Evolutionary conservation across 2,797 vertebrate genomes (phyloP), one percentile per base, ranked within the genome.

Genomic region (Phataginus tetradactyla): DNA sequence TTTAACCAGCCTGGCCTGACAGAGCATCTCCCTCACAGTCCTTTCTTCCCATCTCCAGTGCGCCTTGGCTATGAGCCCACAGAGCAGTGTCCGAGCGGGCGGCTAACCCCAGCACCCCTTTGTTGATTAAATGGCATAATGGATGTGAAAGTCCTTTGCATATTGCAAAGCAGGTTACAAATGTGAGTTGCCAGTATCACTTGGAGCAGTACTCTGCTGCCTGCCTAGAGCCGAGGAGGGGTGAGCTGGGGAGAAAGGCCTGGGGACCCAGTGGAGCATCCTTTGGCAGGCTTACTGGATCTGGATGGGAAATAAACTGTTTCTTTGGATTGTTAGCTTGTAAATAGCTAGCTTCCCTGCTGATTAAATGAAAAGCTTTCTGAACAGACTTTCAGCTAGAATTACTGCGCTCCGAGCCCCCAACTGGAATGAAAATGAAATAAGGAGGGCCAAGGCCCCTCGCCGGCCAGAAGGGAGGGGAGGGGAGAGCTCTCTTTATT

Each of bases 281-380:
- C 42, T 55, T 18, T 27, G 63, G 74, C 57, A 61, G 57, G 49
- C 63, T 55, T 63, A 27, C 0, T 61, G 57, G 64, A 69, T 74
- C 69, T 55, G 34, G 17, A 17, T 68, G 55, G 51, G 63, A 90
- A 84, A 92, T 59, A 68, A 69, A 86, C 6, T 15, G 18, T 79
- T 88, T 75, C 64, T 80, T 25, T 71, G 71, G 71, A 53, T 71
- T 45, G 23, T 57, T 92, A 53, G 71, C 23, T 53, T 69, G 18
- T 64, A 90, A 63, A 94, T 75, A 87, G 86, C 64, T 37, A 57
- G 45, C 11, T 23, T 83, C 74, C 64, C 64, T 63, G 25, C 92
- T 91, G 92, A 64, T 75, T 45, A 95, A 69, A 87, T 68, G 77
- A 79, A 79, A 17, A 79, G 49, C 75, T 79, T 74, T 34, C 49